Base-by-base conservation (phyloP, 2,113 vertebrate species). In the Amphilophus citrinellus region DNA sequence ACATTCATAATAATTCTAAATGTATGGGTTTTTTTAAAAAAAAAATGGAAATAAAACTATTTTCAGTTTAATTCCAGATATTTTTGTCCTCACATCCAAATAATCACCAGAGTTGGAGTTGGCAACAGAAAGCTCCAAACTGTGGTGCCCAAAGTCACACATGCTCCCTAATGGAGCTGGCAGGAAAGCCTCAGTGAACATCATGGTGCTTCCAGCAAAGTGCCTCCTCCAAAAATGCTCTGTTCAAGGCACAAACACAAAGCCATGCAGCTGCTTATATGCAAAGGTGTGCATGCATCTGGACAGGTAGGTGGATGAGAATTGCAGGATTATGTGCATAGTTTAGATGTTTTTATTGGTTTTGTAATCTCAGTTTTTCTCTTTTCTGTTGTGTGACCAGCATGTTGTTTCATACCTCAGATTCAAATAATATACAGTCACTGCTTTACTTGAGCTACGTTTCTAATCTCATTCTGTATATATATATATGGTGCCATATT, bases 161-260 rank as follows among this genome's bases (percentile, higher is more conserved):
- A 87, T 85, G 87, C 84, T 82, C 32, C 37, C 35, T 76, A 78
- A 85, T 89, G 79, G 63, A 83, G 58, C 80, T 91, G 87, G 87
- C 89, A 87, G 27, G 66, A 56, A 17, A 15, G 32, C 32, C 53
- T 39, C 1, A 18, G n/a, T 66, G 80, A 73, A 61, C 61, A 13
- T 66, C 59, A 7, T 1, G 39, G 10, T 2, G 62, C 24, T 63
- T 10, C 15, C 32, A 5, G 58, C 68, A 71, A 71, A n/a, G 11
- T 65, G 60, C 53, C 76, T 24, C 42, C n/a, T 80, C 56, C 63
- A 39, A 50, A 35, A n/a, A 35, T n/a, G 59, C 32, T 39, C 37
- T 37, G 37, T 37, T 37, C 32, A 32, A 30, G 30, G 30, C 32
- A 32, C 32, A 62, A 56, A 44, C 22, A 30, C 7, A 18, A 63